Conservation (phyloP, 2,113 vertebrate species). For the Physeter macrocephalus region DNA sequence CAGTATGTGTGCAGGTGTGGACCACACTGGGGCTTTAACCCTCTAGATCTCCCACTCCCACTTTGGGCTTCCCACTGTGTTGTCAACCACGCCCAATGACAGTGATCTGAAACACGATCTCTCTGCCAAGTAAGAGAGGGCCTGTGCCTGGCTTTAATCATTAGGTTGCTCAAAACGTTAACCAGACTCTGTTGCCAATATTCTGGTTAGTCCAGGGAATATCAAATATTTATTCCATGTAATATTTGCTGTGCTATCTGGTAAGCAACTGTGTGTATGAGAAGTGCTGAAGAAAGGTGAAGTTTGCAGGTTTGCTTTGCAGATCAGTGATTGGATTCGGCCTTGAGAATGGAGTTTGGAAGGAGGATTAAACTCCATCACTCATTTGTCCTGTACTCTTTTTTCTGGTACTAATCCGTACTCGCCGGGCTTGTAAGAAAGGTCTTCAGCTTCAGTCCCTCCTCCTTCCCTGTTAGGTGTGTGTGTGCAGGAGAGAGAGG, state of each 20-base stretch:
- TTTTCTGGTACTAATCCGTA: rapidly evolving
- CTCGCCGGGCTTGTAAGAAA: not conserved
- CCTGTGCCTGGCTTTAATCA: not conserved
- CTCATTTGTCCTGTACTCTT: not conserved
- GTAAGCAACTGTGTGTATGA: rapidly evolving
- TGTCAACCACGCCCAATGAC: rapidly evolving
- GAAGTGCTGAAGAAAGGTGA: rapidly evolving
- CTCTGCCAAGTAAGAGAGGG: rapidly evolving
- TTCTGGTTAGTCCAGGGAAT: not conserved
- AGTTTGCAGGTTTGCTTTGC: rapidly evolving
- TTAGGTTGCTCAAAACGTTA: not conserved
- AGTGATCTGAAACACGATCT: not conserved
- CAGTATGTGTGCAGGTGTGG: rapidly evolving
- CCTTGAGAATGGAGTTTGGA: not conserved
- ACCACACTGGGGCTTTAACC: not conserved
- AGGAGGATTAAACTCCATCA: not conserved
- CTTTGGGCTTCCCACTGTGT: rapidly evolving
- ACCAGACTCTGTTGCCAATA: rapidly evolving
- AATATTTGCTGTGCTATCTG: rapidly evolving
- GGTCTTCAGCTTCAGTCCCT: not conserved
- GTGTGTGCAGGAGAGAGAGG: not conserved
- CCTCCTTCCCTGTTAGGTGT: rapidly evolving
- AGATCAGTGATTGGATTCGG: rapidly evolving
- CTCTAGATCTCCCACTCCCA: rapidly evolving
- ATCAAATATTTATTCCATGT: rapidly evolving